Percentiles rank a stretch among this genome's conserved stretches.
phyloP scores from a whole-genome alignment of 92 coral and sea anemone genomes.

The Actinernus sp. region DNA sequence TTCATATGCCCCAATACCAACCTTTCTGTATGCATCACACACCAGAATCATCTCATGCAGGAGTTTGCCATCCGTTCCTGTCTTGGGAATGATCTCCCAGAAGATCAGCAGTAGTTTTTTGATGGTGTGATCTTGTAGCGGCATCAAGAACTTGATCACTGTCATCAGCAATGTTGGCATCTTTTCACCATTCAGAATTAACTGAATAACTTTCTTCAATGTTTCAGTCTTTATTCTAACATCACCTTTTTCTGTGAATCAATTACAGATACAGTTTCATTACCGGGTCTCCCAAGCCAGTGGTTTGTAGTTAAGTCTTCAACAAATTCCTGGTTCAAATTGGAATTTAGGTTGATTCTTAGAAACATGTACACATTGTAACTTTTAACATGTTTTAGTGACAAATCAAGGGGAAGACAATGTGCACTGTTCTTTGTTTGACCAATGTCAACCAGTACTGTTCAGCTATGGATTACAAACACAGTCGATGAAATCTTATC shows the following conservation, averaged over 20 bases:
- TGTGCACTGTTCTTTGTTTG: too few relatives aligned
- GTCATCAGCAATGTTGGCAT: conserved; percentile 96
- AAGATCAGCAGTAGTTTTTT: conserved; percentile 93
- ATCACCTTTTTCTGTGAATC: conserved; percentile 93
- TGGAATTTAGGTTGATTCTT: too few relatives aligned
- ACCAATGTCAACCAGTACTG: too few relatives aligned
- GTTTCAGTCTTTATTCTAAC: conserved; percentile 87
- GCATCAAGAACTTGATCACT: conserved; percentile 95
- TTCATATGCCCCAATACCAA: conserved; percentile 15
- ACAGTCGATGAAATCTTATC: too few relatives aligned
- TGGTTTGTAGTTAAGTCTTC: too few relatives aligned
- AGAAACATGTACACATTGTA: too few relatives aligned
- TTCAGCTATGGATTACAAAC: too few relatives aligned
- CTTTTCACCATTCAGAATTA: conserved; percentile 95
- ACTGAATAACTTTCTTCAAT: conserved; percentile 92
- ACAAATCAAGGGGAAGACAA: too few relatives aligned
- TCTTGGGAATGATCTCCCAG: conserved; percentile 99
- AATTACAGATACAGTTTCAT: too few relatives aligned
- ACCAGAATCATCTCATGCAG: conserved; percentile 99
- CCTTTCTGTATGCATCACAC: conserved; percentile 99
- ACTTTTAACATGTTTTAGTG: too few relatives aligned
- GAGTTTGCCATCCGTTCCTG: conserved; percentile 96
- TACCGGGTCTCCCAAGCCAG: too few relatives aligned
- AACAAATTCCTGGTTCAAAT: too few relatives aligned
- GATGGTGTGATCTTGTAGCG: conserved; percentile 95